These are phyloP conservation scores for Dorcus hopei DNA, from an alignment of 2,888 invertebrate species.

Conservation along the genomic window DNA sequence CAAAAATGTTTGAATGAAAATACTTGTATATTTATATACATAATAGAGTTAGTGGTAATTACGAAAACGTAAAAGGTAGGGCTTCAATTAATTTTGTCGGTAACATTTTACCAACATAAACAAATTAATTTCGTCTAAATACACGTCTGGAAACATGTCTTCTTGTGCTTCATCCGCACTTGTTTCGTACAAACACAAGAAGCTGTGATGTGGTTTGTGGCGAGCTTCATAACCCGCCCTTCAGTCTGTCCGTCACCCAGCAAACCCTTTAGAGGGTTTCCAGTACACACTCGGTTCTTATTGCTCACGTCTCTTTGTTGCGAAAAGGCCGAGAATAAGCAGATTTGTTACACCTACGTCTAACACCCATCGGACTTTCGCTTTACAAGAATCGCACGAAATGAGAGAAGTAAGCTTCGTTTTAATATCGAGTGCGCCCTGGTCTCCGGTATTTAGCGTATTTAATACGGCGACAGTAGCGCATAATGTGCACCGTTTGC, in stretches of 20 bases:
- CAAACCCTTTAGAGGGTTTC: conserved; percentile 4
- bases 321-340: no score
- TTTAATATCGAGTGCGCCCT: conserved; percentile 3
- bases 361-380: no score
- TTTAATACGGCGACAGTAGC: conserved; percentile 36
- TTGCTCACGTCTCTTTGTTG: neutral
- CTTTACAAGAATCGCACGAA: no score
- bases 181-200: conserved; percentile 37
- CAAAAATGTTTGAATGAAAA: no score
- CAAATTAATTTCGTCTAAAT: neutral
- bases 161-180: conserved; percentile 10
- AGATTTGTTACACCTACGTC: no score
- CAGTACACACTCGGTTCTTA: neutral
- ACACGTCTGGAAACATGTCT: neutral
- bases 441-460: conserved; percentile 24
- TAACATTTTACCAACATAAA: neutral
- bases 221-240: conserved; percentile 43
- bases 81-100: neutral
- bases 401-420: neutral
- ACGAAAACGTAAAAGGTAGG: no score
- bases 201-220: conserved; percentile 48
- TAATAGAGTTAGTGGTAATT: no score
- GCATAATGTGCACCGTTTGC: conserved; percentile 47
- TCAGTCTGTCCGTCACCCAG: conserved; percentile 40
- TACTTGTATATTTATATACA: no score